A percentile compares a stretch with the other conserved stretches of the same genome.
phyloP scores from a whole-genome alignment of 2,888 invertebrate genomes.

The Marronus borbonicus region DNA sequence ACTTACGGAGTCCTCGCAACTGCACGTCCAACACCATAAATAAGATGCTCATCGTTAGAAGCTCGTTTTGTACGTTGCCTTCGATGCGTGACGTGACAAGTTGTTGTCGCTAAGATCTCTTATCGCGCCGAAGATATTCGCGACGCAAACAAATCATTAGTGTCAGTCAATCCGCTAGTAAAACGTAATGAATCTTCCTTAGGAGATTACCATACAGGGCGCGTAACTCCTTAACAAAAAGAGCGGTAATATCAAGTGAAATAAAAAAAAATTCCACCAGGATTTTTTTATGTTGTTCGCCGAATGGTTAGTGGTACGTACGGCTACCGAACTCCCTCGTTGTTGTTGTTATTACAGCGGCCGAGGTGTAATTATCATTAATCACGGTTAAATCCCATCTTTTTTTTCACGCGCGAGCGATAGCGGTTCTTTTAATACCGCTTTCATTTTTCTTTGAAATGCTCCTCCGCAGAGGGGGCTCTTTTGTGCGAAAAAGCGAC shows the following conservation, averaged over 20 bases:
- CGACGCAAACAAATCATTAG: slow-evolving; percentile 2
- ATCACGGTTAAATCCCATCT: slow-evolving; percentile 13
- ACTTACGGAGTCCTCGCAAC: too few relatives aligned
- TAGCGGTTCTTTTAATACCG: slow-evolving; percentile 11
- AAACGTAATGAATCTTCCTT: not conserved
- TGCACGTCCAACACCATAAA: too few relatives aligned
- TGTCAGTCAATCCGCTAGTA: slow-evolving; percentile 2
- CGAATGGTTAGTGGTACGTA: not conserved
- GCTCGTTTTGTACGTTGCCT: not conserved
- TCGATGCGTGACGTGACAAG: not conserved
- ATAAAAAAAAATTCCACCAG: not conserved
- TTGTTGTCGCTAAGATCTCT: not conserved
- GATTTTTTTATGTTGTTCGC: slow-evolving; percentile 7
- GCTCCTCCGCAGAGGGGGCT: not conserved
- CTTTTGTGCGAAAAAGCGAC: not conserved
- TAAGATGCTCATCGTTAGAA: too few relatives aligned
- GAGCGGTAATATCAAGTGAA: not conserved
- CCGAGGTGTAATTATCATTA: slow-evolving; percentile 14
- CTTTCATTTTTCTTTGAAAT: slow-evolving; percentile 17
- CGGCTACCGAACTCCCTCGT: not conserved
- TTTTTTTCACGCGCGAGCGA: not conserved
- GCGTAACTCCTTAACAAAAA: not conserved
- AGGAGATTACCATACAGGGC: not conserved
- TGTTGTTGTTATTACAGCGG: not conserved
- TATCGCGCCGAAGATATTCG: not conserved